Base-by-base conservation (phyloP, 1,140 invertebrate genomes). In the Hyposmocoma kahamanoa region DNA sequence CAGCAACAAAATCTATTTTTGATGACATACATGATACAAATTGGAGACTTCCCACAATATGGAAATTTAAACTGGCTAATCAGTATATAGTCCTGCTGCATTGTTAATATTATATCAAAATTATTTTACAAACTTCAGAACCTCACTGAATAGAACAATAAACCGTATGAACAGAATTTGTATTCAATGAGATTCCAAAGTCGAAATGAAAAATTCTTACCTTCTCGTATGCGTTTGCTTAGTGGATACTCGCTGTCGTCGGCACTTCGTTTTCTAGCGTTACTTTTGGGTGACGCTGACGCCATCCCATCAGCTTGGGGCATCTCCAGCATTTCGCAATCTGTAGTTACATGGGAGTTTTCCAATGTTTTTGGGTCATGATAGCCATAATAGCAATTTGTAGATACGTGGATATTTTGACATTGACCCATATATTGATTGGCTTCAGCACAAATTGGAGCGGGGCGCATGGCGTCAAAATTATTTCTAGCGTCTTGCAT, bases 401-500 rank as follows among this genome's bases (percentile, higher is more conserved):
- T 83, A 38, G 81, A 84, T 65, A 84, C 70, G 47, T 83, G 77
- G 41, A 81, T 53, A 50, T 69, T 81, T 20, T 75, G 77, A 59
- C 72, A 80, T 68, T 75, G 78, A 43, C 70, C 73, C 62, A 72
- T 67, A 57, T 67, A 62, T 56, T 74, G 67, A 62, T 75, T 74
- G 49, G 67, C 63, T 57, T 80, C 73, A 55, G 56, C 43, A 58
- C 69, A 79, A 67, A 81, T 54, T 42, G 75, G 77, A 48, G 75
- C 71, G 53, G 75, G 81, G 45, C 74, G 65, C 45, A 80, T 69
- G 47, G 74, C 71, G 45, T 78, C 63, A 62, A 83, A 84, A 75
- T 80, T 83, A 72, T 78, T 80, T 73, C 81, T 79, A 50, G 81
- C 67, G 56, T 80, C 77, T 45, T 78, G 77, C 62, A 81, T 73